Percentiles rank a stretch among this genome's conserved stretches.
phyloP scores from a whole-genome alignment of 2,113 vertebrate genomes.

The Procavia capensis region DNA sequence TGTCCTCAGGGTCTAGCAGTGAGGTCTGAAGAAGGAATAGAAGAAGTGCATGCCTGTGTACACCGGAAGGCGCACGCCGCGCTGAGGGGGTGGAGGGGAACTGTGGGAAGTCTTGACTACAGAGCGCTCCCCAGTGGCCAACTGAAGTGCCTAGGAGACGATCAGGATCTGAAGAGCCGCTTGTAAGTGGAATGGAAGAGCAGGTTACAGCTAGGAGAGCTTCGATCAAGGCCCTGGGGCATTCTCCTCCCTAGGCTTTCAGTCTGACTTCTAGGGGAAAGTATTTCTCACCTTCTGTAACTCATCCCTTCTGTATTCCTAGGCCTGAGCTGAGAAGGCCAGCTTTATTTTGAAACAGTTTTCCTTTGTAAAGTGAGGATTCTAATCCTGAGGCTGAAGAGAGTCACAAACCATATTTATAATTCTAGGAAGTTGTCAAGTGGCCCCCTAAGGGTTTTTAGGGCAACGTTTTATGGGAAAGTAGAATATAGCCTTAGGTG shows the following conservation, averaged over 20 bases:
- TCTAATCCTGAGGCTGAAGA: neutral
- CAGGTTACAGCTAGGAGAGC: neutral
- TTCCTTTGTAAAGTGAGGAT: neutral
- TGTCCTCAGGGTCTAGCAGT: neutral
- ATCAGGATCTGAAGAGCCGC: constrained; percentile 16
- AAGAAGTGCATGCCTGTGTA: too few relatives aligned
- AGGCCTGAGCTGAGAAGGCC: neutral
- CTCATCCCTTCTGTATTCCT: neutral
- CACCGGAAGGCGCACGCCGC: too few relatives aligned
- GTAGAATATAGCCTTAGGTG: neutral
- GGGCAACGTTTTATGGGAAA: neutral
- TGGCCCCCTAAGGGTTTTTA: neutral
- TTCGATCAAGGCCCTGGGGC: neutral
- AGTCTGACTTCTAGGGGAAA: neutral
- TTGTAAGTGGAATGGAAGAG: neutral
- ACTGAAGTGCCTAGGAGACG: neutral
- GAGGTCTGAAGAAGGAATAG: neutral
- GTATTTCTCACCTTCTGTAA: neutral
- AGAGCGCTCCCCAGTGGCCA: neutral
- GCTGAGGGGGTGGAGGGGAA: too few relatives aligned
- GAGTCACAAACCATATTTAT: neutral
- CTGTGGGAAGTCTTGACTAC: neutral
- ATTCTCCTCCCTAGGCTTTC: neutral
- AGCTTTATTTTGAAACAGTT: neutral
- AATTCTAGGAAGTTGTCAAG: neutral